Evolutionary conservation across 2,113 vertebrate genomes (phyloP).

Genomic region (Syngnathus scovelli): DNA sequence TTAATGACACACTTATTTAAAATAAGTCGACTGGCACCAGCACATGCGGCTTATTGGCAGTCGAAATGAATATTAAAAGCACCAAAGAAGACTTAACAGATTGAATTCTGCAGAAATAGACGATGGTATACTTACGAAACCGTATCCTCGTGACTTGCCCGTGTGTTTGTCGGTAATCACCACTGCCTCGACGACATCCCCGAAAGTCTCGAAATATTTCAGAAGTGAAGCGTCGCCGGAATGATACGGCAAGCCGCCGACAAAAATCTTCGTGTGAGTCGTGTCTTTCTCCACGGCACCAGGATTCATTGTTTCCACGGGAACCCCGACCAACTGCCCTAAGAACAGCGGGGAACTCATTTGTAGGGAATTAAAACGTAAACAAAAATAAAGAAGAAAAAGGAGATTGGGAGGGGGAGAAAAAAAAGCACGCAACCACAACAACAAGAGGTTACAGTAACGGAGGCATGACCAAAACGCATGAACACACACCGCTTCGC

Average conservation of each 20-base stretch:
- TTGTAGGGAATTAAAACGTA: neutral
- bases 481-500: constrained; percentile 7
- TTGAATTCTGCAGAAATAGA: neutral
- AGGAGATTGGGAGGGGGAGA: too few species aligned
- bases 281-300: constrained; percentile 84
- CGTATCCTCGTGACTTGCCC: constrained; percentile 90
- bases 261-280: constrained; percentile 93
- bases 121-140: constrained; percentile 80
- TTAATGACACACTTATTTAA: constrained; percentile 53
- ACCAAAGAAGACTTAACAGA: neutral
- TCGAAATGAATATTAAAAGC: constrained; percentile 6
- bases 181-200: constrained; percentile 92
- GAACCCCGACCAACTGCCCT: constrained; percentile 60
- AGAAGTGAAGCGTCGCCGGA: constrained; percentile 87
- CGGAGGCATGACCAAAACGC: constrained; percentile 33
- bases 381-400: neutral
- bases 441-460: constrained; percentile 9
- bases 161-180: constrained; percentile 95
- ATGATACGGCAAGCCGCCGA: constrained; percentile 91
- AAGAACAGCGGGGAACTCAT: constrained; percentile 60
- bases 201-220: constrained; percentile 92
- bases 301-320: constrained; percentile 80
- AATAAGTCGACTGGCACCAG: constrained; percentile 35
- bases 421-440: neutral
- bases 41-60: neutral